phyloP scores from a whole-genome alignment of 2,797 vertebrate species.

The Eulemur coronatus region DNA sequence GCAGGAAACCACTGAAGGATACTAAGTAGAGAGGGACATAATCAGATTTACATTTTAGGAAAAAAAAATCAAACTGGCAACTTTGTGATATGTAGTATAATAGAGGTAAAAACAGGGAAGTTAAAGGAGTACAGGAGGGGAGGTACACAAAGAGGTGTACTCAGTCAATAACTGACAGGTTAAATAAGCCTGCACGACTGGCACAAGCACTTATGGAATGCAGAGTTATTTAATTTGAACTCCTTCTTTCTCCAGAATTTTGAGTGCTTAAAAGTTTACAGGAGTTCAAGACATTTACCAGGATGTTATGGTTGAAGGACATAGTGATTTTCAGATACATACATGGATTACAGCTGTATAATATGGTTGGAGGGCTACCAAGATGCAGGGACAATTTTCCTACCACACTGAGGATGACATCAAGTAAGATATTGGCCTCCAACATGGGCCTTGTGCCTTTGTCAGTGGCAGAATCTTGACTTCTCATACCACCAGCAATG shows the following conservation, averaged over 20 bases:
- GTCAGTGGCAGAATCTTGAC: neutral
- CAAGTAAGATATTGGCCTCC: neutral
- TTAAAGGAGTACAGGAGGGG: neutral
- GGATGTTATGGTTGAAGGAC: neutral
- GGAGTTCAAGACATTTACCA: neutral
- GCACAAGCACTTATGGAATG: neutral
- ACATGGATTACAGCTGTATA: neutral
- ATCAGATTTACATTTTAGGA: conserved; percentile 32
- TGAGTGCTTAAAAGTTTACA: neutral
- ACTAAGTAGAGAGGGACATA: neutral
- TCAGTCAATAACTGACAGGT: neutral
- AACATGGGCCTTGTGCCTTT: neutral
- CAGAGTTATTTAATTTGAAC: conserved; percentile 2
- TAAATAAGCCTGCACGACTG: neutral
- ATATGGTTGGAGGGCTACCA: neutral
- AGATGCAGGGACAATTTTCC: neutral
- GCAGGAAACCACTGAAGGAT: neutral
- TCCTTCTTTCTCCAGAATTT: neutral
- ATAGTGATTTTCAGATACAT: neutral
- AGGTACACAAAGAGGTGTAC: neutral
- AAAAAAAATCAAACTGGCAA: neutral
- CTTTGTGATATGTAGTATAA: neutral
- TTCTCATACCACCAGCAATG: neutral
- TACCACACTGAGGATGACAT: neutral
- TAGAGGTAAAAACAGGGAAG: neutral